Evolutionary conservation across 2,797 vertebrate genomes (phyloP), one percentile per base, ranked within the genome.

Genomic region (Coreius guichenoti): DNA sequence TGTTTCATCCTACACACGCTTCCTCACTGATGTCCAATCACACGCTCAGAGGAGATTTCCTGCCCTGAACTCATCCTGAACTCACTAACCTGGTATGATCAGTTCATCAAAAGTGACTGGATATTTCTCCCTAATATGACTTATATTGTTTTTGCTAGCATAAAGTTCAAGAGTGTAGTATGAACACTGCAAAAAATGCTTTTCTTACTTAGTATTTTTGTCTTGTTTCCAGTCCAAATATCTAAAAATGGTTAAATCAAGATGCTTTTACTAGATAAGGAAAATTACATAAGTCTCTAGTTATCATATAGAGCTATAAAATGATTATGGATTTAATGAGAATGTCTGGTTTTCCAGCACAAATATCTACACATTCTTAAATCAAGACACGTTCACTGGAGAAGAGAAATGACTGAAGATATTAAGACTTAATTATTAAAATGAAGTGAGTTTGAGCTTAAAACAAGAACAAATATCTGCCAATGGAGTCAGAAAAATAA

Each of bases 21-120:
- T 83, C 65, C 77, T 80, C 23, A 45, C 61, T 33, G 72, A 6
- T 67, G 68, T 74, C 75, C 36, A 31, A 29, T 49, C 36, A 45
- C 17, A 39, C 17, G 74, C 9, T 43, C 73, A 65, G 45, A 36
- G 29, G 33, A 68, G 31, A 63, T 72, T 82, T 83, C 80, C 74
- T 69, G 73, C 29, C 9, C 11, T 5, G 45, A 33, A 13, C 26
- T 63, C 58, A 26, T 47, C 8, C 39, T 65, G 36, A 61, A 49
- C 78, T 45, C 77, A 31, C 26, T 8, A 2, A 12, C n/a, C 39
- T 76, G 16, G 8, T 6, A 5, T 6, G 9, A 21, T 23, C 56
- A 5, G 8, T 1, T 79, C 77, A 19, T n/a, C 74, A 36, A 26
- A 29, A 26, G n/a, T 5, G n/a, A 26, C 65, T 36, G 12, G 11